Evolutionary conservation across 1,140 invertebrate genomes (phyloP).

Genomic region (Drosophila gunungcola): DNA sequence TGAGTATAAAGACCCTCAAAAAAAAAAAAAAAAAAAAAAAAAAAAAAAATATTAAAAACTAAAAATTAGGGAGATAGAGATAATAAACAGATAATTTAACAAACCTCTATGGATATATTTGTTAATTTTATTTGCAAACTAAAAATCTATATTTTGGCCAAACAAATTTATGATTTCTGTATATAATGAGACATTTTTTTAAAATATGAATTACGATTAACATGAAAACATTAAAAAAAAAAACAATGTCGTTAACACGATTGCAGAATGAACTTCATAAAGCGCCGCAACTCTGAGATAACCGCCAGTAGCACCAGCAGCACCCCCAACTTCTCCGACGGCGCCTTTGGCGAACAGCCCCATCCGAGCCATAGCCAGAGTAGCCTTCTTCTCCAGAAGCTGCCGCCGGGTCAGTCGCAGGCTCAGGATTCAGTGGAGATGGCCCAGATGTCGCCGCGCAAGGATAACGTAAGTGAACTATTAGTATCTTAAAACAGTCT

Average conservation of each 20-base stretch:
- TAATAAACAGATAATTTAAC: no score
- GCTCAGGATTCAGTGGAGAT: conserved; percentile 67
- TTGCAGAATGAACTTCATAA: conserved; percentile 85
- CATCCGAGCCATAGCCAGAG: conserved; percentile 67
- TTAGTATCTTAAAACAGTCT: no score
- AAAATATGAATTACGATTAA: no score
- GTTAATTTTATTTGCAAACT: no score
- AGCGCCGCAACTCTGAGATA: conserved; percentile 84
- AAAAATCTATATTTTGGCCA: no score
- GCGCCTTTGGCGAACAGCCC: conserved; percentile 52
- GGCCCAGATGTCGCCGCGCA: conserved; percentile 85
- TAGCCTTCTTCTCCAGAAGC: conserved; percentile 50
- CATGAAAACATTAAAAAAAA: no score
- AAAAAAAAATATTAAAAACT: no score
- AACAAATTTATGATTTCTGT: no score
- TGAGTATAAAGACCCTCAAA: conserved; percentile 61
- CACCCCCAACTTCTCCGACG: conserved; percentile 84
- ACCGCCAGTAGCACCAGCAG: conserved; percentile 73
- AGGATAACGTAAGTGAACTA: conserved; percentile 84
- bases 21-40: no score
- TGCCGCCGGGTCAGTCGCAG: conserved; percentile 29
- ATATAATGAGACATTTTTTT: no score
- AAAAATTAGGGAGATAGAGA: no score
- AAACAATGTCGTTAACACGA: neutral
- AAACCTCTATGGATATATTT: no score